phyloP scores from a whole-genome alignment of 2,113 vertebrate species.

The Actenoides hombroni region DNA sequence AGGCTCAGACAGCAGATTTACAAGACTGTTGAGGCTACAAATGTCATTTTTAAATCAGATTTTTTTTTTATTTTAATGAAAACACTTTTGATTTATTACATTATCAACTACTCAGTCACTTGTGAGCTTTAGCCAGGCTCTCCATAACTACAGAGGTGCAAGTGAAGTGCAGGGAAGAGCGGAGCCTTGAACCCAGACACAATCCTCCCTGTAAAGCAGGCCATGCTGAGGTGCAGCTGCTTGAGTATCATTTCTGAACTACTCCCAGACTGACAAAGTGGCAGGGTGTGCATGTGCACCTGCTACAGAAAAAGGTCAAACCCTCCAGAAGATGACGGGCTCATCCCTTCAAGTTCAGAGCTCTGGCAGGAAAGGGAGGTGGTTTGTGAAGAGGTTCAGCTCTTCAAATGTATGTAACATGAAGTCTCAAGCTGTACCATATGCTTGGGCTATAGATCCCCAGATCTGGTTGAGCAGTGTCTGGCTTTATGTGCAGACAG shows the following conservation, averaged over 20 bases:
- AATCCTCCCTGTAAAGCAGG: background rate
- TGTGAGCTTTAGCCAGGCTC: background rate
- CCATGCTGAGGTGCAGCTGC: background rate
- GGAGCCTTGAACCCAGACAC: background rate
- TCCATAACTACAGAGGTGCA: background rate
- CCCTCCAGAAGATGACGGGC: background rate
- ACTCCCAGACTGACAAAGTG: accelerated
- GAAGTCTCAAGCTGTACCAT: background rate
- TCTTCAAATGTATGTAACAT: accelerated
- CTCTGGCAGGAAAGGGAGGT: background rate
- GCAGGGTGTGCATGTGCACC: accelerated
- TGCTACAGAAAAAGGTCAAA: background rate
- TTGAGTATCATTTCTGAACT: background rate
- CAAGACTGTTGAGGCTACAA: background rate
- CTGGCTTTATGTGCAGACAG: background rate
- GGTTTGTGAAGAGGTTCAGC: background rate
- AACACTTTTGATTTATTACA: background rate
- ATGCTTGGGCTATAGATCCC: background rate
- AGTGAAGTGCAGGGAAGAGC: background rate
- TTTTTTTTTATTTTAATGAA: background rate
- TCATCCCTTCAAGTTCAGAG: background rate
- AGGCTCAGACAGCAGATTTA: background rate
- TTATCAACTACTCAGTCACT: background rate
- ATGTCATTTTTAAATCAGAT: background rate
- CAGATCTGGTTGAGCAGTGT: background rate